These are phyloP conservation scores for Nixonia krombeini DNA, from an alignment of 1,140 invertebrate genomes.

Conservation along the genomic window DNA sequence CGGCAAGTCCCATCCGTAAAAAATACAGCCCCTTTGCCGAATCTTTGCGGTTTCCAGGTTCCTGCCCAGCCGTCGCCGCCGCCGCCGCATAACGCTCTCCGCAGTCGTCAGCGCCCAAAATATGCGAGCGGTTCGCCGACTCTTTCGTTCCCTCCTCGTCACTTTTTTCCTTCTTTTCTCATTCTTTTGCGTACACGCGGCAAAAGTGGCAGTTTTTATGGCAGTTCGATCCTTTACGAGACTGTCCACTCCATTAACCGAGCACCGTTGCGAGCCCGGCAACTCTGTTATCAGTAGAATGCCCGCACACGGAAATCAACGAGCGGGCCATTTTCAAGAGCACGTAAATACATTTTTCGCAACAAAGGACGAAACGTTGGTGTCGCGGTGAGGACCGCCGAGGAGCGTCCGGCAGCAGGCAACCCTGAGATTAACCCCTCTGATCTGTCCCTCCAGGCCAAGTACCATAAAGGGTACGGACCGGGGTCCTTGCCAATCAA, in stretches of 20 bases:
- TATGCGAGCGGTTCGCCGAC: conserved; percentile 1
- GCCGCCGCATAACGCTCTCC: neutral
- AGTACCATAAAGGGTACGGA: conserved; percentile 46
- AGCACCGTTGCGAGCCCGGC: conserved; percentile 11
- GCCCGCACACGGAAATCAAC: conserved; percentile 14
- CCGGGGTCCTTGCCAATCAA: conserved; percentile 42
- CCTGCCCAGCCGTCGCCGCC: conserved; percentile 18
- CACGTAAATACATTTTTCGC: conserved; percentile 13
- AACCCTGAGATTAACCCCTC: conserved; percentile 27
- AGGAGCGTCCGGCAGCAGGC: conserved; percentile 1
- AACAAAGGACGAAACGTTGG: conserved; percentile 18
- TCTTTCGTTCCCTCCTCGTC: conserved; percentile 6
- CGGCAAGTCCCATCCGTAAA: conserved; percentile 42
- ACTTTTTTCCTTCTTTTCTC: conserved; percentile 38
- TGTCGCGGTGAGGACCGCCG: conserved; percentile 25
- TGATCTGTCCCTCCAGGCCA: conserved; percentile 26
- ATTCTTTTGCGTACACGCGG: no score
- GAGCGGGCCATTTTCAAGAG: conserved; percentile 12
- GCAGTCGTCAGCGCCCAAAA: no score
- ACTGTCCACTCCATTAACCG: conserved; percentile 22
- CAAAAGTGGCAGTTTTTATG: conserved; percentile 60
- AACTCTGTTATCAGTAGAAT: conserved; percentile 22
- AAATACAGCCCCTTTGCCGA: conserved; percentile 53
- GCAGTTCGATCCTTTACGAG: conserved; percentile 55
- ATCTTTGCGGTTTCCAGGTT: conserved; percentile 55